phyloP scores from a whole-genome alignment of 2,888 invertebrate species.

The Parnassius glacialis region DNA sequence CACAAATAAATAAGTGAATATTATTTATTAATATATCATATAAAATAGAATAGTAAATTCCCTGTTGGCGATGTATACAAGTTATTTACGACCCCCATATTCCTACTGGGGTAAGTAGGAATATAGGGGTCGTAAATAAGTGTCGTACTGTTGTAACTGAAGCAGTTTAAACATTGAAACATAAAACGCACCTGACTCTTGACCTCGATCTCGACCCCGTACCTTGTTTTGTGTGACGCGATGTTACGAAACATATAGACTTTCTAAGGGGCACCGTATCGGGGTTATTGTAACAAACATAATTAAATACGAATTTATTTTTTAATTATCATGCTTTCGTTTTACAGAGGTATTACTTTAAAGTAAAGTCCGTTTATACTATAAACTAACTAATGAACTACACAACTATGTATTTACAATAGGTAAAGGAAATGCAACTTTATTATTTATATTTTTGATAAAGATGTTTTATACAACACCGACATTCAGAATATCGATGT shows the following conservation, averaged over 20 bases:
- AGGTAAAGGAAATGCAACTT: too few species aligned
- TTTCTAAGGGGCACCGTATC: slow-evolving; percentile 13
- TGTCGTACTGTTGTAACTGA: slow-evolving; percentile 38
- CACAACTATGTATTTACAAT: too few species aligned
- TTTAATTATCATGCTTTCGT: background rate
- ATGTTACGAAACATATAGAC: slow-evolving; percentile 21
- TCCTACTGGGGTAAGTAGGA: slow-evolving; percentile 15
- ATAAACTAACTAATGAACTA: too few species aligned
- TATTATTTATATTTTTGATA: too few species aligned
- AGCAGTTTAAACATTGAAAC: slow-evolving; percentile 60
- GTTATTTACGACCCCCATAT: too few species aligned
- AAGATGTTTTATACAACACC: too few species aligned
- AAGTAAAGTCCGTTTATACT: too few species aligned
- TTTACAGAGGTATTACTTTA: background rate
- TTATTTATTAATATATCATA: too few species aligned
- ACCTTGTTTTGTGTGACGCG: slow-evolving; percentile 4
- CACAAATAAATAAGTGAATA: too few species aligned
- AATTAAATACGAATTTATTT: slow-evolving; percentile 7
- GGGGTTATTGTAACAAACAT: slow-evolving; percentile 20
- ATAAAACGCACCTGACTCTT: slow-evolving; percentile 61
- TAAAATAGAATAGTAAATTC: too few species aligned
- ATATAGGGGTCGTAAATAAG: slow-evolving; percentile 43
- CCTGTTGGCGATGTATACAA: background rate
- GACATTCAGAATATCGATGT: too few species aligned
- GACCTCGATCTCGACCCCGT: slow-evolving; percentile 33